Base-by-base conservation (phyloP, 2,888 invertebrate species). In the Dryadula phaetusa region DNA sequence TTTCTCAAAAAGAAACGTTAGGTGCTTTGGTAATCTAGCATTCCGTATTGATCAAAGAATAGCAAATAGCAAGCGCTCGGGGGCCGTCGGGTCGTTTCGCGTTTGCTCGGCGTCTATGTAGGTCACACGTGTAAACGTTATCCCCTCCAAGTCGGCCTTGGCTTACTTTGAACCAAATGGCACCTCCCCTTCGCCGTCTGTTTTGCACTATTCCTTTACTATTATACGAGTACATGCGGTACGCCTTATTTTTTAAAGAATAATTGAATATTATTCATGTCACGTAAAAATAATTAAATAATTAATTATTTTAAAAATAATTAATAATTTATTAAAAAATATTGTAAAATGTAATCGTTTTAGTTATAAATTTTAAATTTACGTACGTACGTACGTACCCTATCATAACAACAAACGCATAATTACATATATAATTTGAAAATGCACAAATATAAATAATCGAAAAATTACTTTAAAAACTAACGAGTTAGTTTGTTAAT, bases 101-200 rank as follows among this genome's bases (percentile, higher is more conserved):
- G 72, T 72, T 70, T 77, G 77, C 74, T 89, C 90, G 90, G 85
- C 70, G 72, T 71, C 78, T 87, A 93, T 86, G 85, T 93, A 84
- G 93, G 93, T 92, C 93, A 93, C 93, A 93, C 93, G 93, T 93
- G 93, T 92, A 88, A 90, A 80, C 88, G 86, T 84, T 88, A 86
- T 90, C 90, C 93, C 91, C 90, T 81, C 90, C 85, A 86, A 78
- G 73, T 80, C 88, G 92, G 89, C 92, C 92, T 93, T 92, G 92
- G 92, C 92, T 92, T 92, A 92, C 88, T 90, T 89, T 83, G 79
- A 73, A 77, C 82, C 84, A 85, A 87, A 85, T 87, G 82, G 86
- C 83, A 84, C 84, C 82, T 84, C 84, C 83, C 88, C 84, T 87
- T 89, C 87, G 86, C 85, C 78, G 77, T 73, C 72, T 74, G 72